Percentiles rank a stretch among this genome's conserved stretches.
Evolutionary conservation across 2,797 vertebrate species (phyloP).

Genomic region (Podarcis siculus): DNA sequence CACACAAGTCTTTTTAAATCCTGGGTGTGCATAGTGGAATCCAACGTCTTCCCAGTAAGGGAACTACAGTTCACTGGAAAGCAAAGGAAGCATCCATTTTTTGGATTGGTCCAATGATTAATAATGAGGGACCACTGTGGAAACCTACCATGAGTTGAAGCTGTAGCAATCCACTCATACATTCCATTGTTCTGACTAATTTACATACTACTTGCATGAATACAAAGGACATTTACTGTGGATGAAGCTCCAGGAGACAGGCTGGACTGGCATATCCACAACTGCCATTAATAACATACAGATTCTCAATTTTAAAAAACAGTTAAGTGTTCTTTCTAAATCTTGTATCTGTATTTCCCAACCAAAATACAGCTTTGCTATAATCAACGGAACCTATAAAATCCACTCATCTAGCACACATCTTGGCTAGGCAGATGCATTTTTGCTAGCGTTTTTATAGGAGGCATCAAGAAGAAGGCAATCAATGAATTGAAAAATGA

Average conservation of each 20-base stretch:
- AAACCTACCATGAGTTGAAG: neutral
- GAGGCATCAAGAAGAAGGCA: constrained; percentile 20
- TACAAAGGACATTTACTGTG: neutral
- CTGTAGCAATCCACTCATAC: neutral
- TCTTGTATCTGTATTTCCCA: constrained; percentile 61
- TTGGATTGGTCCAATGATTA: neutral
- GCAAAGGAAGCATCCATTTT: neutral
- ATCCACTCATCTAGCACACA: constrained; percentile 53
- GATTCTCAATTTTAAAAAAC: neutral
- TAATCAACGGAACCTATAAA: constrained; percentile 51
- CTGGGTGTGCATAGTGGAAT: neutral
- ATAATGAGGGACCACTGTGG: neutral
- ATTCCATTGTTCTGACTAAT: neutral
- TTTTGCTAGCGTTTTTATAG: constrained; percentile 42
- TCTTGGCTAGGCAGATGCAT: constrained; percentile 54
- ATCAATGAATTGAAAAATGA: constrained; percentile 36
- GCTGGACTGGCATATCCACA: neutral
- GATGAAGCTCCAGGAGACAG: neutral
- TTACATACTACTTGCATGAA: neutral
- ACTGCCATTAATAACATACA: neutral
- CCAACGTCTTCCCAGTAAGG: neutral
- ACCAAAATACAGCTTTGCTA: constrained; percentile 58
- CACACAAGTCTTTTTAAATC: neutral
- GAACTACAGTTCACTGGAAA: neutral
- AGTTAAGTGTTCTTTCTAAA: constrained; percentile 55